Base-by-base conservation (phyloP, 2,888 invertebrate species). In the Molorchus minor region DNA sequence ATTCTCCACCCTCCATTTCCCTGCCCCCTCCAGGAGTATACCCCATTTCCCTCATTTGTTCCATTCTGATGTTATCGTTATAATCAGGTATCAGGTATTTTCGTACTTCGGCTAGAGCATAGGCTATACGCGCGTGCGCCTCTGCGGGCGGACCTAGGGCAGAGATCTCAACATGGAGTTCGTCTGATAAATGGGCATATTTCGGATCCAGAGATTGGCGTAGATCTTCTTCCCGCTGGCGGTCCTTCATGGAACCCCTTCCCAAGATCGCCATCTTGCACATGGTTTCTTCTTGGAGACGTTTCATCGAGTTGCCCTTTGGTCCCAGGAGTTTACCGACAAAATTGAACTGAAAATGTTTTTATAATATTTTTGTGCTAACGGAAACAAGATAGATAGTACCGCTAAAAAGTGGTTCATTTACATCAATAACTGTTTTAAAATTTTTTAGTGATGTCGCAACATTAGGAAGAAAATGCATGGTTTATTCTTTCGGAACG, bases 261-360 rank as follows among this genome's bases (percentile, higher is more conserved):
- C 96, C 96, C 17, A 96, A 84, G 8, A 96, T 94, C 20, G 96
- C 94, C 94, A 96, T 96, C 84, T 95, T 96, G 77, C 95, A 94
- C 88, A 94, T 93, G 8, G 96, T 96, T 80, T 95, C 95, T 78
- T 96, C 95, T 80, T 96, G 96, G 20, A 96, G 85, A 64, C 94
- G 85, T 80, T 95, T 95, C 78, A 96, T 82, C 0, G 96, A 94
- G 82, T 94, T 94, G 51, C 96, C 96, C 81, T 95, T 96, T 12
- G 96, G 96, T 1, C 96, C 96, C 73, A 96, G 83, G 63, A 96
- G 86, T 81, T 96, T 96, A 3, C 96, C 96, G 65, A 96, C 96
- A 83, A 96, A 96, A 83, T 96, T 96, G 80, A 95, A 96, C 96
- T 95, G 85, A 10, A 85, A n/a, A n/a, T n/a, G n/a, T n/a, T n/a